phyloP scores from a whole-genome alignment of 2,113 vertebrate genomes.

The Athene cunicularia region DNA sequence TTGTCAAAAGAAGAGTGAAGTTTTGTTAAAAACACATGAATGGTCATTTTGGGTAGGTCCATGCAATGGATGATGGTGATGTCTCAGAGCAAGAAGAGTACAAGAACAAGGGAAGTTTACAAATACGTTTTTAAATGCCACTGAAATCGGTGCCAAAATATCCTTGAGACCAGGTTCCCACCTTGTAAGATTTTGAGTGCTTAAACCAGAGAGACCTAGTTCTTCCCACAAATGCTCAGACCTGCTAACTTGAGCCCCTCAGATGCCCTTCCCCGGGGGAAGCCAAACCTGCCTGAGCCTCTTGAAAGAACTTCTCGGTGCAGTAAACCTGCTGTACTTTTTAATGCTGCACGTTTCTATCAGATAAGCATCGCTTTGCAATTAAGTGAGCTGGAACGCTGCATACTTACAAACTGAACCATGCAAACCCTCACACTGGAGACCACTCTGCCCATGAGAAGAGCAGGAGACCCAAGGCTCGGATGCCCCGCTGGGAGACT shows the following conservation, averaged over 20 bases:
- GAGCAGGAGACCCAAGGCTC: not conserved
- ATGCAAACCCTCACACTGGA: not conserved
- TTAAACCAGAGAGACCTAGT: conserved; percentile 44
- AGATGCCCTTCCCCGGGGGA: conserved; percentile 40
- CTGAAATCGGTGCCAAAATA: not conserved
- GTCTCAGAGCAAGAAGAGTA: not conserved
- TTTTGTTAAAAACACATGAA: not conserved
- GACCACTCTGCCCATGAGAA: not conserved
- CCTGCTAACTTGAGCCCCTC: not conserved
- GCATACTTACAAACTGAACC: conserved; percentile 25
- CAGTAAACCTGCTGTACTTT: conserved; percentile 18
- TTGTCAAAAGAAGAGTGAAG: not conserved
- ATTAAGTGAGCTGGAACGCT: conserved; percentile 40
- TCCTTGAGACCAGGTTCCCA: not conserved
- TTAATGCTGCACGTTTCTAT: not conserved
- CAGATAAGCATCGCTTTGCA: conserved; percentile 53
- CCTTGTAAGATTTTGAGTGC: not conserved
- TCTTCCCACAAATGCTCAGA: conserved; percentile 12
- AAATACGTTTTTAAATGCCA: not conserved
- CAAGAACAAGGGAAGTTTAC: not conserved
- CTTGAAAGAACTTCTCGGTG: not conserved
- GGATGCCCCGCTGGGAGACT: not conserved
- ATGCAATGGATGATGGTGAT: not conserved
- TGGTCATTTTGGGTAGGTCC: not conserved
- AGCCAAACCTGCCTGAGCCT: not conserved